Conservation (phyloP, 2,888 invertebrate genomes). For the Plagodis dolabraria region DNA sequence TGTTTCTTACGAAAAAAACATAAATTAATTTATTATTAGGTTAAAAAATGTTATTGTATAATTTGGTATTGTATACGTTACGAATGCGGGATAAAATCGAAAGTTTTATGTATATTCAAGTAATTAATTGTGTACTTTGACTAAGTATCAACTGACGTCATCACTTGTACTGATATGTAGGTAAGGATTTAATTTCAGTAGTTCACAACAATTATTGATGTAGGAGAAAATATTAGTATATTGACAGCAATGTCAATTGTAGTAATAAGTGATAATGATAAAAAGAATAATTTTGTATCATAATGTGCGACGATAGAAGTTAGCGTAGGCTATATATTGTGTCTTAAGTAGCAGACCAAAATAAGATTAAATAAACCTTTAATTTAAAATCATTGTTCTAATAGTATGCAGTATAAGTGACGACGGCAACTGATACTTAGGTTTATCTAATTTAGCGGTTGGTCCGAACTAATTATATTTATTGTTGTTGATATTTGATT, state of each 20-base stretch:
- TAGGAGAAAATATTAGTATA: too few species aligned
- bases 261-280: too few species aligned
- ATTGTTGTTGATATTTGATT: constrained; percentile 76
- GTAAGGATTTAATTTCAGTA: too few species aligned
- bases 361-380: too few species aligned
- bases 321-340: too few species aligned
- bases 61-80: constrained; percentile 62
- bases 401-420: constrained; percentile 18
- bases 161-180: constrained; percentile 4
- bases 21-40: constrained; percentile 71
- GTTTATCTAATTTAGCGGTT: constrained; percentile 37
- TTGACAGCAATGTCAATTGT: too few species aligned
- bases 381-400: too few species aligned
- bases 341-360: too few species aligned
- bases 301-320: too few species aligned
- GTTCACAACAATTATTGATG: too few species aligned
- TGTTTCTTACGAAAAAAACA: constrained; percentile 50
- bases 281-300: too few species aligned
- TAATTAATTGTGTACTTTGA: constrained; percentile 49
- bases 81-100: constrained; percentile 59
- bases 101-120: constrained; percentile 52
- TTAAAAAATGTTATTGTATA: constrained; percentile 63
- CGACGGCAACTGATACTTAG: constrained; percentile 44
- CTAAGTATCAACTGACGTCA: constrained; percentile 47
- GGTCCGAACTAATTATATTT: constrained; percentile 63